phyloP scores from a whole-genome alignment of 2,113 vertebrate species.

The Burhinus bistriatus region DNA sequence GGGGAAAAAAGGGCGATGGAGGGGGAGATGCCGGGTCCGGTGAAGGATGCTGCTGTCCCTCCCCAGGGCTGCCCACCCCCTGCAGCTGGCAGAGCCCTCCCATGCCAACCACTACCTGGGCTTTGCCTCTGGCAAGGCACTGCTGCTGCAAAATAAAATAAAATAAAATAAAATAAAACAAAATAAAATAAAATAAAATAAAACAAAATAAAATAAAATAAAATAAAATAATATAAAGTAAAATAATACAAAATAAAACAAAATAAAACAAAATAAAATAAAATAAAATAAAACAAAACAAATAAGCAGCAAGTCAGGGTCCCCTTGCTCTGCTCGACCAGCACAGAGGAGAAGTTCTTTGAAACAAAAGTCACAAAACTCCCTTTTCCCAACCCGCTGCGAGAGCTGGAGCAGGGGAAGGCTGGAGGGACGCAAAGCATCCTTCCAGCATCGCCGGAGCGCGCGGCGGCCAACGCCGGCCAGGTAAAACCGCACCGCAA shows the following conservation, averaged over 20 bases:
- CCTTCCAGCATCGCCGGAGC: background rate
- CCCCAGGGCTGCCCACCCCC: background rate
- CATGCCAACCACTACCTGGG: background rate
- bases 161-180: background rate
- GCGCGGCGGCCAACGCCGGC: accelerated
- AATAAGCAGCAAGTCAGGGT: background rate
- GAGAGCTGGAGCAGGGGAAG: background rate
- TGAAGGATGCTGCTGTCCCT: background rate
- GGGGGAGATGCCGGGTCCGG: background rate
- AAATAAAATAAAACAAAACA: background rate
- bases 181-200: background rate
- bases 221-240: too few relatives aligned
- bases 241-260: too few relatives aligned
- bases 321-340: too few relatives aligned
- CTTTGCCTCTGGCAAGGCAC: background rate
- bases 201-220: background rate
- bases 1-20: accelerated
- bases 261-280: too few relatives aligned
- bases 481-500: background rate
- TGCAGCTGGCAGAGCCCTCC: too few relatives aligned
- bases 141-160: background rate
- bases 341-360: background rate
- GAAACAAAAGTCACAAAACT: background rate
- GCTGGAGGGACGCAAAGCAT: background rate
- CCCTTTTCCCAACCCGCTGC: background rate